Conservation (phyloP, 2,888 invertebrate genomes). For the Pammene fasciana region DNA sequence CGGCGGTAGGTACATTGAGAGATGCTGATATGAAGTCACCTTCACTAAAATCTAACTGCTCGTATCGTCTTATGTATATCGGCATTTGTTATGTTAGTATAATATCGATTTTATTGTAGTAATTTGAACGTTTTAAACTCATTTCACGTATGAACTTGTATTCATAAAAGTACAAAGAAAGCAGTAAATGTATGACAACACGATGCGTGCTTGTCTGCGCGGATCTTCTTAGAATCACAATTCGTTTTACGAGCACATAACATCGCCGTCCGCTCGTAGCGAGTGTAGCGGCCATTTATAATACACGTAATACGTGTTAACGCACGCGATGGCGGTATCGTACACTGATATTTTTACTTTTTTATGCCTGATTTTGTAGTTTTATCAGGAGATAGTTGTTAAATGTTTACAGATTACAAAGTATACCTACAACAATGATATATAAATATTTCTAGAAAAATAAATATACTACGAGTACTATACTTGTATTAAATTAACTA, state of each 20-base stretch:
- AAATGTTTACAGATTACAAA: too few species aligned
- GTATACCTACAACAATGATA: too few species aligned
- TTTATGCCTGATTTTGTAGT: not conserved
- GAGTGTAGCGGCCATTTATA: not conserved
- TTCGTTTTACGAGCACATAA: constrained; percentile 31
- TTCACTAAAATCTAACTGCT: too few species aligned
- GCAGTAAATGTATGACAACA: constrained; percentile 1
- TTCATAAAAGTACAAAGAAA: not conserved
- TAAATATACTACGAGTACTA: too few species aligned
- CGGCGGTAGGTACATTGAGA: too few species aligned
- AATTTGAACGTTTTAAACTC: not conserved
- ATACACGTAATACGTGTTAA: constrained; percentile 10
- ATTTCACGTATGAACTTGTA: not conserved
- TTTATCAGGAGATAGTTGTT: too few species aligned
- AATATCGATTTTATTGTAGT: not conserved
- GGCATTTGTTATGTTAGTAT: too few species aligned
- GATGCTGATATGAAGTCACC: too few species aligned
- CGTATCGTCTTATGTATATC: too few species aligned
- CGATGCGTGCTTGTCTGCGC: not conserved
- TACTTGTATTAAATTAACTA: too few species aligned
- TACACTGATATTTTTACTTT: not conserved
- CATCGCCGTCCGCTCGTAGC: constrained; percentile 7
- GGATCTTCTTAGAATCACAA: constrained; percentile 26
- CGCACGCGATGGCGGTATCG: not conserved
- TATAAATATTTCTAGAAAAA: too few species aligned